Evolutionary conservation across 1,140 invertebrate species (phyloP).

Genomic region (Nasonia giraulti): DNA sequence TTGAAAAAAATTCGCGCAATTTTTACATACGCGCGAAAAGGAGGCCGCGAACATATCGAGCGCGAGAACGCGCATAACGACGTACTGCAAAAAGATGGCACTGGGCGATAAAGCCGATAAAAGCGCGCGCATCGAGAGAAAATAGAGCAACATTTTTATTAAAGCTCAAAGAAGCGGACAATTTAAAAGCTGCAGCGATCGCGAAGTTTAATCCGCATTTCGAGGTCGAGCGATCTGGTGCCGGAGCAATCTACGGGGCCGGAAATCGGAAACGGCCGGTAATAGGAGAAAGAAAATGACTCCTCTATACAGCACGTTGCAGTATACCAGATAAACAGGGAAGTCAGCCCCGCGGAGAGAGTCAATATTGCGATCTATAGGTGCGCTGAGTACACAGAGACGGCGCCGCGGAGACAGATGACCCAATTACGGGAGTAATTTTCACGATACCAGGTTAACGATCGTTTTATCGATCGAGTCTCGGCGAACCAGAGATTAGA

Average conservation of each 20-base stretch:
- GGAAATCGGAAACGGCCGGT: conserved; percentile 12
- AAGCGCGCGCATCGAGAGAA: background rate
- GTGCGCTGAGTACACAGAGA: background rate
- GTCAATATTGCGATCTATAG: conserved; percentile 22
- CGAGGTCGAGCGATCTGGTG: background rate
- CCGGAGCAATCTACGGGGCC: background rate
- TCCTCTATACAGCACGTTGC: background rate
- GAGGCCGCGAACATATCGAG: too few relatives aligned
- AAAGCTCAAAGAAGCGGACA: conserved; percentile 7
- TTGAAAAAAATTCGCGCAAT: too few relatives aligned
- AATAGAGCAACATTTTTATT: background rate
- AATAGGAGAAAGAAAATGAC: background rate
- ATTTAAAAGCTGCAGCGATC: background rate
- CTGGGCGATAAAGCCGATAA: too few relatives aligned
- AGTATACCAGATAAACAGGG: background rate
- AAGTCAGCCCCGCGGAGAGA: background rate
- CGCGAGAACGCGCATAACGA: too few relatives aligned
- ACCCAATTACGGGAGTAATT: background rate
- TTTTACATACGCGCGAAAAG: too few relatives aligned
- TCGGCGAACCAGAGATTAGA: background rate
- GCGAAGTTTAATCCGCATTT: background rate
- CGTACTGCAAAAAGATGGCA: too few relatives aligned
- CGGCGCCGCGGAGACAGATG: background rate
- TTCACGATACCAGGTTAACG: background rate
- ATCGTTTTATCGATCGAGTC: background rate